A percentile compares a stretch with the other conserved stretches of the same genome.
Conservation (phyloP, 2,113 vertebrate genomes). For the Madoqua kirkii region DNA sequence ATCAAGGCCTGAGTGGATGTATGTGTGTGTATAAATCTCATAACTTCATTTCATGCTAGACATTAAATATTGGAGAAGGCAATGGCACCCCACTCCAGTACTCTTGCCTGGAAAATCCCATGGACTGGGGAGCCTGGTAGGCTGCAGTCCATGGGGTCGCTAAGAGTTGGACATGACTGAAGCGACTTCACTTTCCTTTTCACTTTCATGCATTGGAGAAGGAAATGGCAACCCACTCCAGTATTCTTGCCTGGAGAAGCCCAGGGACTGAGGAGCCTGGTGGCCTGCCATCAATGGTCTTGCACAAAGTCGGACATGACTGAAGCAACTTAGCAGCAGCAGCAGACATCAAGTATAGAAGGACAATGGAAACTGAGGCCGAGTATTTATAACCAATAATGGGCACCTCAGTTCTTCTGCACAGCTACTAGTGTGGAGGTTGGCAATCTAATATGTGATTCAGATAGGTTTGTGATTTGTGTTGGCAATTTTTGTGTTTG, state of each 20-base stretch:
- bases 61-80: background rate
- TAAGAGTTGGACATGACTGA: no score
- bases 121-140: no score
- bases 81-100: no score
- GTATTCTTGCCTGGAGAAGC: no score
- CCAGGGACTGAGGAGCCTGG: fast-evolving
- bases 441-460: background rate
- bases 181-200: no score
- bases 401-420: background rate
- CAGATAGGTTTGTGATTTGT: background rate
- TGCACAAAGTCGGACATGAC: no score
- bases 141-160: no score
- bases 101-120: no score
- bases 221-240: no score
- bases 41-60: background rate
- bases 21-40: background rate
- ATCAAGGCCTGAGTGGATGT: background rate
- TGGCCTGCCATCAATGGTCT: no score
- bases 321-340: no score
- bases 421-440: background rate
- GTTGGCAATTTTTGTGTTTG: background rate
- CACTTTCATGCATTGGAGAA: no score
- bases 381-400: background rate
- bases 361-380: background rate
- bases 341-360: background rate